Evolutionary conservation across 2,888 invertebrate genomes (phyloP), one percentile per base, ranked within the genome.

Genomic region (Odontothrips loti): DNA sequence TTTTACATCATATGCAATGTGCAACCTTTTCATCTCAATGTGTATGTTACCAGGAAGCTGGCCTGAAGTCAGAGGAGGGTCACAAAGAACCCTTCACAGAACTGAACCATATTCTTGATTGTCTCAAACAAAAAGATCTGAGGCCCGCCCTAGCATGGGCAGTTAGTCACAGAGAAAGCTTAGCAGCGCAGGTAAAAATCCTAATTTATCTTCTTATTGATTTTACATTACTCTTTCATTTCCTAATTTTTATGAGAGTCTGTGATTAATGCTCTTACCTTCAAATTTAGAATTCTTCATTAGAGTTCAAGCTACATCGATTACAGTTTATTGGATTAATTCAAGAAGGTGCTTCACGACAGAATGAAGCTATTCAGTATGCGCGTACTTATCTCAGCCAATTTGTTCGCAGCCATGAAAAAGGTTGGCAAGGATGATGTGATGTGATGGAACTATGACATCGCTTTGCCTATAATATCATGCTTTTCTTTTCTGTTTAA

Each of bases 121-220:
- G 95, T 79, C 89, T 99, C 82, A 93, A 94, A 84, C 92, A 92
- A 80, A 92, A 92, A 80, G 93, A 97, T 86, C 90, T 98, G 1
- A 90, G 91, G 75, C 95, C 95, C 17, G 98, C 98, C 0, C 88
- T 98, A 58, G 91, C 93, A 84, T 99, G 98, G 98, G 94, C 94
- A 0, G 91, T 91, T 83, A 90, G 90, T 12, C 93, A 96, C 85
- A 91, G 93, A 43, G 91, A 93, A 68, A 91, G 92, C 82, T 89
- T 98, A 80, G 89, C 92, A 84, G 90, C 90, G 83, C 92, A 92
- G 86, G 88, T 88, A 85, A 81, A 82, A 51, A 47, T 81, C 75
- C n/a, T 20, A 47, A 63, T 17, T 47, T 47, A 29, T 47, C 15
- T n/a, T 6, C 80, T 75, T 51, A 34, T 47, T 48, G 23, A 47